Percentiles rank a stretch among this genome's conserved stretches.
Evolutionary conservation across 2,888 invertebrate genomes (phyloP).

Genomic region (Caenorhabditis sp.): DNA sequence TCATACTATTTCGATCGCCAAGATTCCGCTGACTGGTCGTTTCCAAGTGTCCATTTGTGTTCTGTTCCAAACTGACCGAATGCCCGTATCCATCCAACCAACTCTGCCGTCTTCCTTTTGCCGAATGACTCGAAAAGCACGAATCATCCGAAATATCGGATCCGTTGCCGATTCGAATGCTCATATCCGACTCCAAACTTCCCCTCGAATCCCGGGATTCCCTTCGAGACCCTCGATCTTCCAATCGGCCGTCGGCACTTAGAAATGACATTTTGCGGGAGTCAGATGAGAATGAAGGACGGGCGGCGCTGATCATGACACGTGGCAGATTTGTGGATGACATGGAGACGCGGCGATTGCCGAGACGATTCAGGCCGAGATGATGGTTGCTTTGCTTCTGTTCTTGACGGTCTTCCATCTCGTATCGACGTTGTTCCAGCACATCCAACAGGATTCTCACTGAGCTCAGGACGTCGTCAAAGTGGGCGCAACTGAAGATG

Average conservation of each 20-base stretch:
- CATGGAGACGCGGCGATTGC: conserved; percentile 81
- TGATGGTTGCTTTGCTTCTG: conserved; percentile 60
- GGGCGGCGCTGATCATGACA: conserved; percentile 82
- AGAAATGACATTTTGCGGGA: conserved; percentile 81
- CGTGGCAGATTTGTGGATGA: conserved; percentile 80
- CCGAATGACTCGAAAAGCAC: conserved; percentile 69
- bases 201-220: conserved; percentile 79
- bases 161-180: conserved; percentile 77
- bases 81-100: conserved; percentile 80
- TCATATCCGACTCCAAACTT: conserved; percentile 80
- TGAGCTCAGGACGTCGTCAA: conserved; percentile 80
- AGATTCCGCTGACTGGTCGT: conserved; percentile 42
- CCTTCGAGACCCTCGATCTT: conserved; percentile 76
- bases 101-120: conserved; percentile 76
- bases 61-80: conserved; percentile 69
- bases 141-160: conserved; percentile 74
- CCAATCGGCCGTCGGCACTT: conserved; percentile 82
- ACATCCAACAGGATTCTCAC: conserved; percentile 80
- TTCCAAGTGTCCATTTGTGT: conserved; percentile 59
- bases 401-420: conserved; percentile 76
- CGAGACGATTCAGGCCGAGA: conserved; percentile 73
- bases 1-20: conserved; percentile 34
- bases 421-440: conserved; percentile 81
- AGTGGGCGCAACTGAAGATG: conserved; percentile 77
- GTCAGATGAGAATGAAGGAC: conserved; percentile 80